Percentiles rank a stretch among this genome's conserved stretches.
Conservation (phyloP, 2,888 invertebrate genomes). For the Formica aserva region DNA sequence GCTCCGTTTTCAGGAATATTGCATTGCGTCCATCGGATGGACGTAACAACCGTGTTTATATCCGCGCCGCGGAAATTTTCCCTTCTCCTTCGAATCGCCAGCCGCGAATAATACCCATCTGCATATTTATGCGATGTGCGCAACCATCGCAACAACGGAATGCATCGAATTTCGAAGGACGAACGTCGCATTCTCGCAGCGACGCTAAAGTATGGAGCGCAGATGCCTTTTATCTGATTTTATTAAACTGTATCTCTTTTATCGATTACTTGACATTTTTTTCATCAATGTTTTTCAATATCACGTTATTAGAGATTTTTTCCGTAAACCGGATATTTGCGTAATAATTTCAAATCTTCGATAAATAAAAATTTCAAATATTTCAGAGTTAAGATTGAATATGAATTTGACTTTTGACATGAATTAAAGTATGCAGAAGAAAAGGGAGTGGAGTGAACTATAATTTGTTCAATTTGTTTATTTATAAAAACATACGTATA, state of each 20-base stretch:
- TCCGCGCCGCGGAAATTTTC: constrained; percentile 42
- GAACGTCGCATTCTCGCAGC: constrained; percentile 8
- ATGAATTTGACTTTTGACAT: not conserved
- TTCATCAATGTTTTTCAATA: not conserved
- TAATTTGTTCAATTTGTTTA: not conserved
- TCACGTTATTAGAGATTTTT: not conserved
- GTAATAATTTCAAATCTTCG: not conserved
- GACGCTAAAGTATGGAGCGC: not conserved
- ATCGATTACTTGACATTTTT: not conserved
- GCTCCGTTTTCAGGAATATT: constrained; percentile 46
- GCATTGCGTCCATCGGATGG: constrained; percentile 27
- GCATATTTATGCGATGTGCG: constrained; percentile 50
- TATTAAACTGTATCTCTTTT: constrained; percentile 17
- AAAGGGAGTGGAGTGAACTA: not conserved
- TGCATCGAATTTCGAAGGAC: constrained; percentile 40
- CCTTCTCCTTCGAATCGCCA: constrained; percentile 31
- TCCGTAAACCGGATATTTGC: not conserved
- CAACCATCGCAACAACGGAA: constrained; percentile 7
- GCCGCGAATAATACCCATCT: constrained; percentile 12
- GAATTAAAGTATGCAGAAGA: not conserved
- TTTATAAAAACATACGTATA: not conserved
- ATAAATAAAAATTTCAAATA: not conserved
- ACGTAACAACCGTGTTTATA: constrained; percentile 45
- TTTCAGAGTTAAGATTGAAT: not conserved
- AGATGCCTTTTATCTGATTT: constrained; percentile 5